A percentile compares a stretch with the other conserved stretches of the same genome.
These are phyloP conservation scores for Gonioctena quinquepunctata DNA, from an alignment of 1,140 invertebrate genomes.

Conservation along the genomic window DNA sequence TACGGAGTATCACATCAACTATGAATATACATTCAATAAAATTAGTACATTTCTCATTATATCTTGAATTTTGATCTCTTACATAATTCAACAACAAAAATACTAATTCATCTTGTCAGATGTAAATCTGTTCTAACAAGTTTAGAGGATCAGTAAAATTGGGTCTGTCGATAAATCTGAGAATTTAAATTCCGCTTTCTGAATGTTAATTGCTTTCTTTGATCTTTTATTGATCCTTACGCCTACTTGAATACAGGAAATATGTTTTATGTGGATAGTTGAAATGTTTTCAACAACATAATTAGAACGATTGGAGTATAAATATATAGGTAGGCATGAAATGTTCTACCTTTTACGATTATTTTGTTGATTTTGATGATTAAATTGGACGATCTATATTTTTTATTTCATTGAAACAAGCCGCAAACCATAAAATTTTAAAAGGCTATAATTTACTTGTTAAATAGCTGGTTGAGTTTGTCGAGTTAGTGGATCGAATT, in stretches of 20 bases:
- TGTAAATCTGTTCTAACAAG: not conserved
- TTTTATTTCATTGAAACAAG: not conserved
- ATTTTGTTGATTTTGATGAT: not conserved
- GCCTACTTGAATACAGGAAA: not conserved
- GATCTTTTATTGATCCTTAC: not conserved
- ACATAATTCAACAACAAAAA: not conserved
- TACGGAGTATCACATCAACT: no score
- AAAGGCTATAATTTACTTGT: not conserved
- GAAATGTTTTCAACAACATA: not conserved
- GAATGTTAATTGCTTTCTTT: not conserved
- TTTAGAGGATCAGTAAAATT: not conserved
- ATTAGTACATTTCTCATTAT: not conserved
- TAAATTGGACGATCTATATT: not conserved
- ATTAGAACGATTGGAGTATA: not conserved
- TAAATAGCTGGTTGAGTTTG: not conserved
- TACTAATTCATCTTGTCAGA: not conserved
- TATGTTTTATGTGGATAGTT: not conserved
- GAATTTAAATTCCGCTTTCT: not conserved
- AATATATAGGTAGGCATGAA: not conserved
- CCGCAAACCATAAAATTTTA: not conserved
- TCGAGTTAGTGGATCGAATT: no score
- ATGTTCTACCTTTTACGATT: no score
- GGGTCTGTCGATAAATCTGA: not conserved
- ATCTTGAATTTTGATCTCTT: not conserved
- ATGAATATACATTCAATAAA: no score